Evolutionary conservation across 53 echinoderm and acorn worm genomes (phyloP).

Genomic region (Apostichopus leukothele): DNA sequence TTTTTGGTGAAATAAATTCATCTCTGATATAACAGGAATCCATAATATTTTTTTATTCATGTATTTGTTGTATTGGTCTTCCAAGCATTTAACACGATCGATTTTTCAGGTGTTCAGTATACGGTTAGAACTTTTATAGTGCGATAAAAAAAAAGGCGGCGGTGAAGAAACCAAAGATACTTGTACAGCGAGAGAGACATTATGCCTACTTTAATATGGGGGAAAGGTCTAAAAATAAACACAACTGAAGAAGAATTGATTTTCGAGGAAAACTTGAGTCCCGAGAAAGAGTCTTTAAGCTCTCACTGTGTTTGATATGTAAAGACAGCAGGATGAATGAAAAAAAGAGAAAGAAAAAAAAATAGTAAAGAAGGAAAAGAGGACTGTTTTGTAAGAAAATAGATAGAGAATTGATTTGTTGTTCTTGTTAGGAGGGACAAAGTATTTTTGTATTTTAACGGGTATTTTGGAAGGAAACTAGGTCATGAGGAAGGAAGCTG

Average conservation of each 20-base stretch:
- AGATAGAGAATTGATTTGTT: not conserved
- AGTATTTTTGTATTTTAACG: not conserved
- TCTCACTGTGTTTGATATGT: not conserved
- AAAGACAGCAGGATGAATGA: not conserved
- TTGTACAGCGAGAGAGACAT: no score
- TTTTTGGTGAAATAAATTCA: no score
- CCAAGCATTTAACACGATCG: no score
- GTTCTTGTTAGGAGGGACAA: not conserved
- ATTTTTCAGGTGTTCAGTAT: no score
- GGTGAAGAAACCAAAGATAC: no score
- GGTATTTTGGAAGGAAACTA: not conserved
- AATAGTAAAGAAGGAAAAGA: not conserved
- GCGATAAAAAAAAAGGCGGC: no score
- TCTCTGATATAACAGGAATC: no score
- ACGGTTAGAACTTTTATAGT: no score
- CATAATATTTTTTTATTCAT: no score
- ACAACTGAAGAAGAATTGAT: slow-evolving; percentile 2
- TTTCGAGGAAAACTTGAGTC: not conserved
- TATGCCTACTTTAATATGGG: no score
- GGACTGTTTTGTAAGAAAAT: not conserved
- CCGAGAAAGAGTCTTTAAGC: not conserved
- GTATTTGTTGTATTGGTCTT: no score
- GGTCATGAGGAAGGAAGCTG: not conserved
- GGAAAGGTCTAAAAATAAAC: not conserved
- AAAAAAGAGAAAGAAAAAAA: not conserved